Evolutionary conservation across 2,888 invertebrate species (phyloP), one percentile per base, ranked within the genome.

Genomic region (Apoda limacodes): DNA sequence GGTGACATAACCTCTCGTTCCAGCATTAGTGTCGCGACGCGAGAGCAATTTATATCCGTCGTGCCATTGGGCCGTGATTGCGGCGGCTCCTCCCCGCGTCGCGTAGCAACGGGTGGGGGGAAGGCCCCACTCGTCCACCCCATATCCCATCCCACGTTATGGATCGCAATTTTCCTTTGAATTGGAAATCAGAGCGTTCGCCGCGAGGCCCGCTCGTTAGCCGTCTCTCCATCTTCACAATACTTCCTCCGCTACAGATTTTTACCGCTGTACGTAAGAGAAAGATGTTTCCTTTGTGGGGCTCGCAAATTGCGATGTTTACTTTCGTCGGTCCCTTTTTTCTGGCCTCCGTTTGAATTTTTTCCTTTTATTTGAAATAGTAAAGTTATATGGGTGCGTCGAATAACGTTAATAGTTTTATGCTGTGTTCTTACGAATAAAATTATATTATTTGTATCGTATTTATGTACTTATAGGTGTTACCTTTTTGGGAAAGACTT

Each of bases 41-140:
- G 60, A 61, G 71, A 78, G 70, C 82, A 81, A 82, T 82, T 82
- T 82, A 82, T 82, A 82, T 75, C 81, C 75, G 81, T 76, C 82
- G 78, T 71, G 72, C 82, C 62, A 82, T 82, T 82, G 82, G 78
- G 76, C 82, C 74, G 80, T 78, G 82, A 82, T 82, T 82, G 72
- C 68, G 60, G 78, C 66, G 76, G 64, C 83, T 81, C 82, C 84
- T 81, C 84, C 85, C 85, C 80, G 82, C 85, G 85, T 85, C 80
- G 71, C 83, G 70, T 83, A 78, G 83, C 82, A 76, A 85, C 85
- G 78, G 67, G 61, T 68, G 72, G 75, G 70, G 80, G 68, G 63
- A 59, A 39, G 41, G 45, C 40, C 55, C 62, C 60, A 52, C 55
- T 53, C 46, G 37, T 30, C 43, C 44, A 48, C 45, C 55, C 59